A percentile compares a stretch with the other conserved stretches of the same genome.
Evolutionary conservation across 2,797 vertebrate species (phyloP).

Genomic region (Loris lydekkerianus): DNA sequence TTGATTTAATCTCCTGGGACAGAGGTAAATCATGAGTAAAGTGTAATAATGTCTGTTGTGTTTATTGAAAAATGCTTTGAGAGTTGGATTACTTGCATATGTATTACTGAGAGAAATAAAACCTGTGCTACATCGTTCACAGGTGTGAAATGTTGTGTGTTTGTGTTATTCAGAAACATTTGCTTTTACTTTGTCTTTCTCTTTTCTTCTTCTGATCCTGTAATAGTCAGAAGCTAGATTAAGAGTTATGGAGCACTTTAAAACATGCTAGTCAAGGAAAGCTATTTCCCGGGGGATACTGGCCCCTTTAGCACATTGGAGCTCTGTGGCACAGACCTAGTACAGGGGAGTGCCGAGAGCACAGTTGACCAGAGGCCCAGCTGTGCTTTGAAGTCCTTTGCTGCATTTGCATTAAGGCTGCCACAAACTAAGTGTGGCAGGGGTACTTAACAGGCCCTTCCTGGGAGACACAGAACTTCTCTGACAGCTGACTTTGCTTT

Average conservation of each 20-base stretch:
- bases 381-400: neutral
- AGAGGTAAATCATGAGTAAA: slow-evolving; percentile 12
- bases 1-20: slow-evolving; percentile 33
- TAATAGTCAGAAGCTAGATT: neutral
- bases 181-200: neutral
- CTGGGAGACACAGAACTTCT: neutral
- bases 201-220: neutral
- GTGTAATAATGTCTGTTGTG: neutral
- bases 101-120: slow-evolving; percentile 75
- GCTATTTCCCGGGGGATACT: neutral
- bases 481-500: neutral
- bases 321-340: neutral
- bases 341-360: neutral
- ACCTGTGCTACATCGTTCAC: slow-evolving; percentile 44
- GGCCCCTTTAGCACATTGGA: neutral
- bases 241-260: neutral
- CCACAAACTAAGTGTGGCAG: neutral
- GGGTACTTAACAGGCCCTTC: neutral
- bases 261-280: neutral
- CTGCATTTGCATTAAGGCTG: neutral
- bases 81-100: neutral
- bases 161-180: slow-evolving; percentile 19
- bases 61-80: slow-evolving; percentile 48
- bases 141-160: slow-evolving; percentile 21
- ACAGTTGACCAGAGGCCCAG: neutral